Conservation (phyloP, 2,113 vertebrate genomes). For the Smithornis capensis region DNA sequence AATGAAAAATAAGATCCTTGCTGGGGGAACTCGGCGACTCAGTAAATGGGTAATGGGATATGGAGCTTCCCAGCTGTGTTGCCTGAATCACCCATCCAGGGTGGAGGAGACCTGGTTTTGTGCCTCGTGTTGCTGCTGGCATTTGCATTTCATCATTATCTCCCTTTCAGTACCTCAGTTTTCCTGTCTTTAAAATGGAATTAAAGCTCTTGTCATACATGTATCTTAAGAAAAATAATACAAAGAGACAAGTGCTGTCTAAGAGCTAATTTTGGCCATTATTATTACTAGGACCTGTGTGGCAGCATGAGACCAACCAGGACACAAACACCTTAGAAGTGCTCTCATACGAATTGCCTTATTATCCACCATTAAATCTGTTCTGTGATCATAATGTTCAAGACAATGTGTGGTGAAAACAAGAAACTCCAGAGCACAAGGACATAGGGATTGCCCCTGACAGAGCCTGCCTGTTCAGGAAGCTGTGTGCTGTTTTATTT, state of each 20-base stretch:
- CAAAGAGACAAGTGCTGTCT: background rate
- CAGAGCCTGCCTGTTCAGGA: background rate
- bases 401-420: background rate
- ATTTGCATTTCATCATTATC: background rate
- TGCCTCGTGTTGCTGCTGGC: background rate
- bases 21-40: background rate
- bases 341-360: background rate
- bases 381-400: background rate
- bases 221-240: background rate
- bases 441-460: background rate
- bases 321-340: background rate
- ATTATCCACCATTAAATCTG: background rate
- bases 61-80: slow-evolving; percentile 6
- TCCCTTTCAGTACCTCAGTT: background rate
- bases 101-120: background rate
- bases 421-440: background rate
- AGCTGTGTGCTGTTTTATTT: background rate
- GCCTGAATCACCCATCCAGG: background rate
- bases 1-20: slow-evolving; percentile 31
- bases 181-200: background rate
- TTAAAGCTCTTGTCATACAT: background rate
- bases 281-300: background rate
- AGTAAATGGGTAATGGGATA: background rate
- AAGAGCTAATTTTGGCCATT: background rate
- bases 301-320: background rate